Evolutionary conservation across 2,888 invertebrate genomes (phyloP).

Genomic region (Thelaira solivaga): DNA sequence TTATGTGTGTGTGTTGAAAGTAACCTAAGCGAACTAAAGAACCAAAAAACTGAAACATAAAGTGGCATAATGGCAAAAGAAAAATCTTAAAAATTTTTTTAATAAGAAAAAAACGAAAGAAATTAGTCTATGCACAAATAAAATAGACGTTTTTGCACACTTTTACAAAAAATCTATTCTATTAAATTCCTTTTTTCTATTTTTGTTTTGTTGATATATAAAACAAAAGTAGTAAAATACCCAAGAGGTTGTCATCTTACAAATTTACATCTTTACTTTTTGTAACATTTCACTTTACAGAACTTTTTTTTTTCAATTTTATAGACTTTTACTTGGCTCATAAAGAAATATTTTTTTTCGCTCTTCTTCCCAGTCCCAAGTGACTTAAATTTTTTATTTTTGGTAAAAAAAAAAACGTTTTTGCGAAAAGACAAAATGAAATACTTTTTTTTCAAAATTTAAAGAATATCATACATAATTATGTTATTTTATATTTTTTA

Average conservation of each 20-base stretch:
- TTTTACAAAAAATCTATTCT: no score
- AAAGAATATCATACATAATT: no score
- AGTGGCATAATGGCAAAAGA: not conserved
- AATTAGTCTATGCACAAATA: conserved; percentile 14
- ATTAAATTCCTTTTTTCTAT: not conserved
- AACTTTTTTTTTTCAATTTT: not conserved
- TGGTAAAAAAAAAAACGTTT: no score
- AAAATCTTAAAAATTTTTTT: not conserved
- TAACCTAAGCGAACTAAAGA: not conserved
- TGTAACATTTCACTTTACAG: not conserved
- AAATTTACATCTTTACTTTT: conserved; percentile 46
- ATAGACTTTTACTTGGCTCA: not conserved
- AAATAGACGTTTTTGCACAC: no score
- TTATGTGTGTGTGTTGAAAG: not conserved
- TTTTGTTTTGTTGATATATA: conserved; percentile 16
- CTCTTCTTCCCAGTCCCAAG: no score
- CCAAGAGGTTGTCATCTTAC: conserved; percentile 39
- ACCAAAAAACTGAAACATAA: not conserved
- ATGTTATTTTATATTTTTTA: no score
- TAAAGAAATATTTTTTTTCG: no score
- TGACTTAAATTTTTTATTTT: no score
- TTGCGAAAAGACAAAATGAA: no score
- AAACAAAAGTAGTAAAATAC: conserved; percentile 30
- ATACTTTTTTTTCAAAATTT: no score
- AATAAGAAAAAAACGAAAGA: not conserved